These are phyloP conservation scores for Sebastiscus albofasciatus DNA, from an alignment of 2,797 vertebrate species.

Conservation along the genomic window DNA sequence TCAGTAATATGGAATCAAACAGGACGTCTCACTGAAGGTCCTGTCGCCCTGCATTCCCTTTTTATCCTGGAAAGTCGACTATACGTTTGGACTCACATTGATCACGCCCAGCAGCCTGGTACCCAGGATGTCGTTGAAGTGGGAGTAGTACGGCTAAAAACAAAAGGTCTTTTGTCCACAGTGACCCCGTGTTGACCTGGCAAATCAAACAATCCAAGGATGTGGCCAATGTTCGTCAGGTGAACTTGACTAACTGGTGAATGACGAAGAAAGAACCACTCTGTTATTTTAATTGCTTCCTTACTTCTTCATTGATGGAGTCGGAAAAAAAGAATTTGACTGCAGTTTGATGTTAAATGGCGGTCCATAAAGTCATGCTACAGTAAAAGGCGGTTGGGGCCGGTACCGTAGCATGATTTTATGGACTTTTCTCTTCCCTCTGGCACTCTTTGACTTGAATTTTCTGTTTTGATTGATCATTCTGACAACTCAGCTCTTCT, in stretches of 20 bases:
- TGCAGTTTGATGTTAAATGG: neutral
- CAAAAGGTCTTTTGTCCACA: conserved; percentile 44
- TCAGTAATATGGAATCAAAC: conserved; percentile 41
- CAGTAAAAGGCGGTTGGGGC: no score
- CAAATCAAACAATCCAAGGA: conserved; percentile 42
- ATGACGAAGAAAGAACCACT: neutral
- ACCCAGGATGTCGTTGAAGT: conserved; percentile 5
- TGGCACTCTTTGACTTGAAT: neutral
- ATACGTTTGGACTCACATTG: neutral
- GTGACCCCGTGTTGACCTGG: conserved; percentile 16
- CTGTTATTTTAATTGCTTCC: conserved; percentile 31
- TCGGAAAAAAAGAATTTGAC: neutral
- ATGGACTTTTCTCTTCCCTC: neutral
- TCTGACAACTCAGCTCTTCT: neutral
- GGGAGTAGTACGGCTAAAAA: conserved; percentile 6
- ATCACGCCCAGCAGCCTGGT: conserved; percentile 26
- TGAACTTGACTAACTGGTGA: conserved; percentile 11
- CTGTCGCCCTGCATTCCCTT: conserved; percentile 32
- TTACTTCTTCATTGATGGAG: conserved; percentile 1
- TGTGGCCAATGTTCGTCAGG: conserved; percentile 32
- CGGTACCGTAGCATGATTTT: no score
- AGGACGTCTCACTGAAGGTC: conserved; percentile 11
- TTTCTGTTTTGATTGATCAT: neutral
- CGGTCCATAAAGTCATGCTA: neutral
- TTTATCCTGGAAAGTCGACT: conserved; percentile 10